These are phyloP conservation scores for Toxostoma redivivum DNA, from an alignment of 2,113 vertebrate species.

Conservation along the genomic window DNA sequence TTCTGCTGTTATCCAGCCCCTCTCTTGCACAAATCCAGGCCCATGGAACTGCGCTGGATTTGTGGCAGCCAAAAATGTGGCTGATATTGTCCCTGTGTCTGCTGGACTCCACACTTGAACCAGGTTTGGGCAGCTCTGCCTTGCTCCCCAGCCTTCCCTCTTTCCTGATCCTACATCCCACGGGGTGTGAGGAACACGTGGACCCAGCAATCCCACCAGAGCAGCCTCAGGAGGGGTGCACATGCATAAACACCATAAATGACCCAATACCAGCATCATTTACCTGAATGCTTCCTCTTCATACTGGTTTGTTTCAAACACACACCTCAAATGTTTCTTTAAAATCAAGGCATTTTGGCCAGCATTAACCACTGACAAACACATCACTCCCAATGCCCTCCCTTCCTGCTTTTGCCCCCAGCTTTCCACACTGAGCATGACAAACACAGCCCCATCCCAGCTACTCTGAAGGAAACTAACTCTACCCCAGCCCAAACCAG, in stretches of 20 bases:
- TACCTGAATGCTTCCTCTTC: neutral
- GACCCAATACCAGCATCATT: accelerated
- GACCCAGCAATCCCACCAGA: neutral
- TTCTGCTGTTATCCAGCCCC: neutral
- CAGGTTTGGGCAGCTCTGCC: neutral
- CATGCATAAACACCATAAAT: neutral
- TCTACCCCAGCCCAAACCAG: neutral
- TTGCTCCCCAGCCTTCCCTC: neutral
- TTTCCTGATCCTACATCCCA: neutral
- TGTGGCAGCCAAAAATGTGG: neutral
- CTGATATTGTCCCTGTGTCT: accelerated
- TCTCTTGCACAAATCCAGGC: neutral
- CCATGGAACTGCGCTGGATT: accelerated
- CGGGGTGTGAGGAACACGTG: neutral
- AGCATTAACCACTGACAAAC: neutral
- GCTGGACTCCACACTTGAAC: neutral
- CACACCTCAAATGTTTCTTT: neutral
- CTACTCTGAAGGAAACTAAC: neutral
- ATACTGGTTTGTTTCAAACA: neutral
- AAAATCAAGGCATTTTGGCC: neutral
- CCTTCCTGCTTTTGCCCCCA: neutral
- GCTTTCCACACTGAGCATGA: neutral
- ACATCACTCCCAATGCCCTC: neutral
- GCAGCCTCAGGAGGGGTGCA: accelerated
- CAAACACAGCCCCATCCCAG: neutral